A percentile compares a stretch with the other conserved stretches of the same genome.
Conservation (phyloP, 2,113 vertebrate genomes). For the Xiphophorus hellerii region DNA sequence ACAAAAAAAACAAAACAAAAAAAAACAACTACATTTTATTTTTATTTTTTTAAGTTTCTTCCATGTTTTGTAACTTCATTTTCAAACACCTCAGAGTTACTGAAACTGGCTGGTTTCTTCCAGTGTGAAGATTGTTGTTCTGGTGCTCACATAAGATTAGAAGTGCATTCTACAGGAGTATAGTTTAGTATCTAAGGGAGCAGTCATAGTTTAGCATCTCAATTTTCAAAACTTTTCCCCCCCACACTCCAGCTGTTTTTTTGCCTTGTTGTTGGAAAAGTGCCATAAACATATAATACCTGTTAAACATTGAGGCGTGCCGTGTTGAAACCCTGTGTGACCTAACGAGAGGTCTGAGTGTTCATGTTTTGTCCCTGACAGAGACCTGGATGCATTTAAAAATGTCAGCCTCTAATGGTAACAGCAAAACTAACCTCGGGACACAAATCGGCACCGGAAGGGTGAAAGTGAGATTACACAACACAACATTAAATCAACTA, state of each 20-base stretch:
- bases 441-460: conserved; percentile 48
- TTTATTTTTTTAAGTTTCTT: neutral
- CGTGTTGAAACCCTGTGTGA: conserved; percentile 36
- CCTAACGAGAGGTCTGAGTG: conserved; percentile 19
- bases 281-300: neutral
- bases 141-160: neutral
- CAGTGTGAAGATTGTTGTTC: neutral
- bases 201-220: neutral
- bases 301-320: neutral
- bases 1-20: neutral
- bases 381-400: conserved; percentile 49
- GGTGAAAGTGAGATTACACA: conserved; percentile 42
- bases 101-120: neutral
- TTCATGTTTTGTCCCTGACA: neutral
- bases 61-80: neutral
- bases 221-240: neutral
- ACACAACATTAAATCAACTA: conserved; percentile 39
- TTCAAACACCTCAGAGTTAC: neutral
- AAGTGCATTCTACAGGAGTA: neutral
- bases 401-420: conserved; percentile 56
- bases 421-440: conserved; percentile 48
- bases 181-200: neutral
- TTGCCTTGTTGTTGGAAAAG: neutral
- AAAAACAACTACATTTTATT: too few relatives aligned
- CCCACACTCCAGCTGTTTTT: neutral